Evolutionary conservation across 2,888 invertebrate genomes (phyloP).

Genomic region (Pseudococcus longispinus): DNA sequence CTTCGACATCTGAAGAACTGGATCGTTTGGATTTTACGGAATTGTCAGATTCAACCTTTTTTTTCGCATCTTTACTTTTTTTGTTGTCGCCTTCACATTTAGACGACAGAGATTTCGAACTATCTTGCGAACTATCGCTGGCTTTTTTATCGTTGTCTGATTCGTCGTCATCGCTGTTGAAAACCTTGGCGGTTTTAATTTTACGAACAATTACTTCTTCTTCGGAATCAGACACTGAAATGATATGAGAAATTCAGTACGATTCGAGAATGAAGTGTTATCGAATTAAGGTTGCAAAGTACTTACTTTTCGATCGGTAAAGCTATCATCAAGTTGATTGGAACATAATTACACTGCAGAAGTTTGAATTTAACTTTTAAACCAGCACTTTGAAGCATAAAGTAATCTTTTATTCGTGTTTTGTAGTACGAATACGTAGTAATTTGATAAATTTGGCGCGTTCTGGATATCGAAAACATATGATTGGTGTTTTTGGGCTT

Average conservation of each 20-base stretch:
- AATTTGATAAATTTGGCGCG: conserved; percentile 9
- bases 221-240: not conserved
- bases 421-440: not conserved
- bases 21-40: not conserved
- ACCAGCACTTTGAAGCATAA: too few species aligned
- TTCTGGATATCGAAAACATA: not conserved
- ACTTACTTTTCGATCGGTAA: not conserved
- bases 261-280: not conserved
- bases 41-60: not conserved
- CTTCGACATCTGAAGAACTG: not conserved
- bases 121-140: not conserved
- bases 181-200: not conserved
- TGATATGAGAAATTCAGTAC: not conserved
- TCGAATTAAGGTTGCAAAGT: not conserved
- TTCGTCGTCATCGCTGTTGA: conserved; percentile 3
- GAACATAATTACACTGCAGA: not conserved
- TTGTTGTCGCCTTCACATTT: not conserved
- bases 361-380: too few species aligned
- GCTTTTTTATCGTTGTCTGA: conserved; percentile 3
- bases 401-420: not conserved
- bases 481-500: not conserved
- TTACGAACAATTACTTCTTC: not conserved
- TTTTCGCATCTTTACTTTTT: not conserved
- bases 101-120: not conserved
- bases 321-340: not conserved